Base-by-base conservation (phyloP, 2,797 vertebrate species). In the Avahi laniger region DNA sequence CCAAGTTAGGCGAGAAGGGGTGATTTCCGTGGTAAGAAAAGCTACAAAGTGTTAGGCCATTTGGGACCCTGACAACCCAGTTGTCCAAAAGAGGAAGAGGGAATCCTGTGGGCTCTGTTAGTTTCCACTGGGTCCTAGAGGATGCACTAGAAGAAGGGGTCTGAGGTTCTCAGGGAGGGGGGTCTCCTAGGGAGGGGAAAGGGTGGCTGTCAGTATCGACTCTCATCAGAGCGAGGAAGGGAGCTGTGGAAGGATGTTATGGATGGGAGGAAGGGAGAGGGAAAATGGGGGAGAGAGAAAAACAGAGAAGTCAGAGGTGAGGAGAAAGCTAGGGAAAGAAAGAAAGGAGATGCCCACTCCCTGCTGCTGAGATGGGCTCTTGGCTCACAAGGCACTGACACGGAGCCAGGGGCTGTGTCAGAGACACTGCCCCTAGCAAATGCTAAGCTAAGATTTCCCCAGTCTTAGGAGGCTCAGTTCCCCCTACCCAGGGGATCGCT, bases 181-280 rank as follows among this genome's bases (percentile, higher is more conserved):
- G n/a, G 35, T 79, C 52, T 79, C 24, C 7, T 22, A 38, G 76
- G n/a, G 35, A 57, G 24, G 76, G n/a, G n/a, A 28, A 14, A 57
- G 75, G 75, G 50, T 26, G 50, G 50, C 50, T 38, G 75, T 78
- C 22, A 78, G 75, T 78, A 78, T 78, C 75, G n/a, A 78, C 75
- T 78, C 13, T 78, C 75, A 52, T 78, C 75, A 38, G 75, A 78
- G 41, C 98, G 98, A 93, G 97, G 98, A 92, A 98, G 98, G 97
- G 98, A 98, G 90, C 98, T 98, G 85, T 76, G 96, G 89, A 94
- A 73, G 87, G 95, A 46, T 84, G 93, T 96, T 46, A 89, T 70
- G 85, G 96, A 84, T 63, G 90, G 96, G 93, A 95, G 69, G 57
- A 9, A 59, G 89, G 93, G 88, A 96, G 41, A 95, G 46, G 89